Base-by-base conservation (phyloP, 2,888 invertebrate genomes). In the Spialia ferax region DNA sequence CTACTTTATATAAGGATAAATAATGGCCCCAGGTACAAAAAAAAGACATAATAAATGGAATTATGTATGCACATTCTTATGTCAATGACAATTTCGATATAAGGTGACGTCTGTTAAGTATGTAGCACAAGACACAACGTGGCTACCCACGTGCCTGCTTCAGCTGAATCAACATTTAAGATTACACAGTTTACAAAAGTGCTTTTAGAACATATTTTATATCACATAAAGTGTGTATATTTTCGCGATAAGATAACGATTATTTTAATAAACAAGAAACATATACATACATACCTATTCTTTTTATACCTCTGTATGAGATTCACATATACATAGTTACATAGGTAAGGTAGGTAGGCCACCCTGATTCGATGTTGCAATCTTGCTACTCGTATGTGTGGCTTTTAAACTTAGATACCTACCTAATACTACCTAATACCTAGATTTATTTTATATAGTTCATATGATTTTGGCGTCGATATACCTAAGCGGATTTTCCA, bases 111-210 rank as follows among this genome's bases (percentile, higher is more conserved):
- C 7, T 48, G 18, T 48, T 20, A 63, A 63, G 63, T 63, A 63
- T 29, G 63, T 42, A 54, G 63, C 32, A n/a, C 38, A 42, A 63
- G 54, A 32, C 26, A 26, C 32, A 42, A 11, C 63, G 63, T 63
- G 63, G 10, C 29, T 18, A 5, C 32, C 55, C 63, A 63, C 63
- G 63, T 63, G 63, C 63, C 29, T 10, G 48, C n/a, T 42, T 20
- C 63, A 63, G 63, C 63, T 63, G 63, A 56, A 45, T 56, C 55
- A 63, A 63, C 32, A 62, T 7, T 38, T 32, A 18, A 35, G 54
- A 56, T 56, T 42, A 45, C 38, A 62, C 60, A 60, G 42, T 45
- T 42, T 20, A 42, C 38, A 29, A 45, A 23, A 59, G 26, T 45
- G 23, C 60, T 45, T 60, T 38, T 11, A 45, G 60, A 45, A 29